A percentile compares a stretch with the other conserved stretches of the same genome.
phyloP scores from a whole-genome alignment of 1,140 invertebrate genomes.

The Ptiloglossa arizonensis region DNA sequence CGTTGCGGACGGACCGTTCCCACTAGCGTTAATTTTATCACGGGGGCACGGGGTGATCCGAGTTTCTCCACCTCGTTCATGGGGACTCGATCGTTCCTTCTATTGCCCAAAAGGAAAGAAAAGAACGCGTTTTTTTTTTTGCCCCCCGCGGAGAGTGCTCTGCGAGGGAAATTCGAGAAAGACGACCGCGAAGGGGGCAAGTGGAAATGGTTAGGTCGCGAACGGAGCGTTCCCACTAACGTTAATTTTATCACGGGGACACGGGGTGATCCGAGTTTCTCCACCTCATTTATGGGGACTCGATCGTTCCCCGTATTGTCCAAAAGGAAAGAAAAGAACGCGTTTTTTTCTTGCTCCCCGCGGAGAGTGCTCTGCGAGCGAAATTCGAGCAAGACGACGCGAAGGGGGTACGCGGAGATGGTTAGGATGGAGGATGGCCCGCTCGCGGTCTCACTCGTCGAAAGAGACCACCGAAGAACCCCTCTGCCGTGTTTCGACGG shows the following conservation, averaged over 20 bases:
- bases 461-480: constrained; percentile 10
- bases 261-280: neutral
- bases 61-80: neutral
- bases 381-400: neutral
- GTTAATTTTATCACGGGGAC: constrained; percentile 28
- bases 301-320: too few species aligned
- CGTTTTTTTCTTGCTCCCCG: neutral
- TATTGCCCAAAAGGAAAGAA: too few species aligned
- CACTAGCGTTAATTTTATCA: constrained; percentile 35
- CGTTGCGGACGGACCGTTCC: constrained; percentile 3
- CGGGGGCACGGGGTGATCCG: too few species aligned
- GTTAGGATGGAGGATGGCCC: neutral
- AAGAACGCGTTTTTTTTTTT: too few species aligned
- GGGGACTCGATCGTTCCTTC: neutral
- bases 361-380: too few species aligned
- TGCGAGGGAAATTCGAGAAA: neutral
- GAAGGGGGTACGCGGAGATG: neutral
- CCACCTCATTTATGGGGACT: neutral
- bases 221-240: constrained; percentile 1
- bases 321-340: too few species aligned
- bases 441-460: constrained; percentile 3
- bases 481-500: constrained; percentile 15
- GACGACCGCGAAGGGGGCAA: neutral
- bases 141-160: neutral
- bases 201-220: neutral